Evolutionary conservation across 2,888 invertebrate genomes (phyloP), one percentile per base, ranked within the genome.

Genomic region (Drosophila anomalata): DNA sequence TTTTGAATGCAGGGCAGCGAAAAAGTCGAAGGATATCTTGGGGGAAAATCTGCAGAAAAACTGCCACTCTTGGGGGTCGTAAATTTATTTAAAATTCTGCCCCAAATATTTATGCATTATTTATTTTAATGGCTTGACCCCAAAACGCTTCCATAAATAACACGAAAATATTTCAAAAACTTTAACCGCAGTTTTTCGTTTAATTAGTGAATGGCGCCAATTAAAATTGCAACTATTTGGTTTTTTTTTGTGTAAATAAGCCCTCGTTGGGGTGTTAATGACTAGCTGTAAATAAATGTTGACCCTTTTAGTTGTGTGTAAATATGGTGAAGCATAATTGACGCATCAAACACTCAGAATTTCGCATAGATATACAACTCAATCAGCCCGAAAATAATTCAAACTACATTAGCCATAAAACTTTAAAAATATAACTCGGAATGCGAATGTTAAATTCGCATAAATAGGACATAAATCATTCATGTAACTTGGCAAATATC

Each of bases 231-330:
- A 47, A n/a, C 31, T 36, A 36, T 39, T 61, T 39, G 39, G 17
- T 50, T 61, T 48, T 42, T 53, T 53, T 39, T 42, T 46, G 31
- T 70, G 70, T 63, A 70, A 57, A 71, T 70, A 70, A 41, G 44
- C 6, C 24, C 11, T 24, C 48, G 33, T 48, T n/a, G 17, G 57
- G 58, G 44, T 52, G 41, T 26, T 44, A 41, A 51, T 17, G 12
- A 11, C 44, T 33, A 67, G 69, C 71, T 82, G 82, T 82, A 82
- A 63, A 82, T 83, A 81, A 53, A 56, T 53, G 61, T 60, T 63
- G 63, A 55, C 71, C 67, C 63, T 60, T 67, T 73, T 67, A 31
- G 46, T 47, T 61, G 36, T 78, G 69, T 82, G 82, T 82, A 82
- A 82, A 82, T 82, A 82, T 67, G 20, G 65, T 29, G 44, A 33